Conservation (phyloP, 2,888 invertebrate genomes). For the Mycogona germanica region DNA sequence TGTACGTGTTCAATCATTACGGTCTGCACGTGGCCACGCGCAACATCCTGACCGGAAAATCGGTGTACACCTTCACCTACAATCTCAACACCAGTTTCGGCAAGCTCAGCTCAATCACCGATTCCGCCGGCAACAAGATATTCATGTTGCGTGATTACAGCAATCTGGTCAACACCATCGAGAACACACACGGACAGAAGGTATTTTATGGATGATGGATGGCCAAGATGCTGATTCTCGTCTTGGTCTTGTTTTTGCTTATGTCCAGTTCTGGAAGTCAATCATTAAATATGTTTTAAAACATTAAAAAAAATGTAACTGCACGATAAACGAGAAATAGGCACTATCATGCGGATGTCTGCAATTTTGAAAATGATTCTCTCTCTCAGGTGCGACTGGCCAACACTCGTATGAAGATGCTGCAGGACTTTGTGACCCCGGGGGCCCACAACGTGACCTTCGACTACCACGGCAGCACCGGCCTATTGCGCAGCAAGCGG, state of each 20-base stretch:
- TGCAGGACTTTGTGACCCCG: slow-evolving; percentile 79
- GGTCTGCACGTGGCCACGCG: slow-evolving; percentile 85
- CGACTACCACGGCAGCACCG: slow-evolving; percentile 83
- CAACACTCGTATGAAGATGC: slow-evolving; percentile 85
- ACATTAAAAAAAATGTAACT: too few relatives aligned
- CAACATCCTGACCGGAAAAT: slow-evolving; percentile 89
- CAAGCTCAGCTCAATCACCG: slow-evolving; percentile 83
- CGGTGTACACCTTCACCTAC: slow-evolving; percentile 85
- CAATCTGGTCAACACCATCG: slow-evolving; percentile 59
- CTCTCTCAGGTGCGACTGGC: slow-evolving; percentile 66
- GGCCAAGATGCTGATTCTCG: too few relatives aligned
- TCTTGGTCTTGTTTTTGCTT: too few relatives aligned
- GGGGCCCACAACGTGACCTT: slow-evolving; percentile 90
- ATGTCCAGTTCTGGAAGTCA: too few relatives aligned
- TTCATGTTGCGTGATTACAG: slow-evolving; percentile 38
- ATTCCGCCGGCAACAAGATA: slow-evolving; percentile 59
- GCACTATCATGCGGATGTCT: too few relatives aligned
- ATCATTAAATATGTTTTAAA: too few relatives aligned
- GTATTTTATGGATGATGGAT: too few relatives aligned
- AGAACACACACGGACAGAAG: slow-evolving; percentile 86
- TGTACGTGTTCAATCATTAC: slow-evolving; percentile 74
- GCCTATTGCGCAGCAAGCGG: slow-evolving; percentile 72
- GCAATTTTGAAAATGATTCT: too few relatives aligned
- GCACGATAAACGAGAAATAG: too few relatives aligned
- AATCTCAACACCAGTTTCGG: slow-evolving; percentile 95